These are phyloP conservation scores for Neodiprion virginianus DNA, from an alignment of 1,140 invertebrate genomes.

Conservation along the genomic window DNA sequence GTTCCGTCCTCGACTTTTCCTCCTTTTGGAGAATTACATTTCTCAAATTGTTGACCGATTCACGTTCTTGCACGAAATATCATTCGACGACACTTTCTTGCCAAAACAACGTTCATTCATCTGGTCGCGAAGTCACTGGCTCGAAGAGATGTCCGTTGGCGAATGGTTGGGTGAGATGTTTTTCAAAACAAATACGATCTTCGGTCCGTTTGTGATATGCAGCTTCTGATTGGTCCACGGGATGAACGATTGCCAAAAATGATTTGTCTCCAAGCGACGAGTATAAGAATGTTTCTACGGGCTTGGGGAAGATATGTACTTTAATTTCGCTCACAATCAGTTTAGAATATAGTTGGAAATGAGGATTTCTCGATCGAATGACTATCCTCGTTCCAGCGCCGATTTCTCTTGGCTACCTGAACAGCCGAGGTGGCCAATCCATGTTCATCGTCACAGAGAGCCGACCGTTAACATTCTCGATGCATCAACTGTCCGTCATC, in stretches of 20 bases:
- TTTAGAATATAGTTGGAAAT: background rate
- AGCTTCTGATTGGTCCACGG: background rate
- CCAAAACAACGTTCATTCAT: too few species aligned
- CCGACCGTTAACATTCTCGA: constrained; percentile 10
- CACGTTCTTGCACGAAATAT: too few species aligned
- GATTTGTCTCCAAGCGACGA: background rate
- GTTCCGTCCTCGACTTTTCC: background rate
- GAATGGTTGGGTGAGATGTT: too few species aligned
- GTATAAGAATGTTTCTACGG: background rate
- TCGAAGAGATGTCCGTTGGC: too few species aligned
- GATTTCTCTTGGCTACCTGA: constrained; percentile 35
- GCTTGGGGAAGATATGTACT: background rate
- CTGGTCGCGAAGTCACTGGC: too few species aligned
- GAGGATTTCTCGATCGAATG: background rate
- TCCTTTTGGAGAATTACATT: background rate
- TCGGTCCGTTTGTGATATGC: background rate
- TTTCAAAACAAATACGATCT: too few species aligned
- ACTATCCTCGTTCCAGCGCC: background rate
- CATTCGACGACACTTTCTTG: too few species aligned
- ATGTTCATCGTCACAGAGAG: constrained; percentile 32
- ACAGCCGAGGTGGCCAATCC: constrained; percentile 38
- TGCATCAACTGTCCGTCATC: constrained; percentile 40
- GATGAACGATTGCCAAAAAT: background rate
- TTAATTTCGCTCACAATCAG: background rate
- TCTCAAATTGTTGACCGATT: background rate